Conservation (phyloP, 92 coral and sea anemone genomes). For the Bergia puertoricense region DNA sequence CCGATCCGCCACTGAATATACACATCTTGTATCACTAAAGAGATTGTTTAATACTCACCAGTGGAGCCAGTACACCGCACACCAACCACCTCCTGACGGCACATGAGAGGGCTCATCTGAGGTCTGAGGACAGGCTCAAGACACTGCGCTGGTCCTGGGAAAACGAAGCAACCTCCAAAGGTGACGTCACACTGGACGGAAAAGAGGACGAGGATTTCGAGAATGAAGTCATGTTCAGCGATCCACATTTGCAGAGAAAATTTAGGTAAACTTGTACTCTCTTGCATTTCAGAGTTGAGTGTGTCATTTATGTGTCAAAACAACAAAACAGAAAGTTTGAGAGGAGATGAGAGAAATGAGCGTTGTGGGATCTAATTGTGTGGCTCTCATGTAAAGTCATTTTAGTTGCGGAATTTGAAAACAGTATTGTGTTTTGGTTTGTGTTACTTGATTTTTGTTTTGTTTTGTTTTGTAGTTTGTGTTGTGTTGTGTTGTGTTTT, state of each 20-base stretch:
- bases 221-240: slow-evolving; percentile 77
- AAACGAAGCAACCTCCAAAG: slow-evolving; percentile 85
- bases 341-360: too few species aligned
- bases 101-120: slow-evolving; percentile 89
- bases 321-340: too few species aligned
- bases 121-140: slow-evolving; percentile 87
- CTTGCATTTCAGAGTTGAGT: not conserved
- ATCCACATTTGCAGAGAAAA: slow-evolving; percentile 75
- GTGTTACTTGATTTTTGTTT: too few species aligned
- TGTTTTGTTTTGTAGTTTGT: too few species aligned
- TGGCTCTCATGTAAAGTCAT: too few species aligned
- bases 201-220: slow-evolving; percentile 69
- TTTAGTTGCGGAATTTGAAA: too few species aligned
- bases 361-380: too few species aligned
- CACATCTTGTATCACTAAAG: too few species aligned
- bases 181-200: slow-evolving; percentile 66
- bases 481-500: too few species aligned
- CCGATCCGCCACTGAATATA: too few species aligned
- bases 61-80: not conserved
- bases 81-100: slow-evolving; percentile 67
- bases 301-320: not conserved
- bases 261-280: slow-evolving; percentile 58
- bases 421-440: too few species aligned
- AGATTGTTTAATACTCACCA: not conserved
- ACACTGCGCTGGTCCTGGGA: slow-evolving; percentile 92